Evolutionary conservation across 2,113 vertebrate genomes (phyloP).

Genomic region (Sinocyclocheilus grahami): DNA sequence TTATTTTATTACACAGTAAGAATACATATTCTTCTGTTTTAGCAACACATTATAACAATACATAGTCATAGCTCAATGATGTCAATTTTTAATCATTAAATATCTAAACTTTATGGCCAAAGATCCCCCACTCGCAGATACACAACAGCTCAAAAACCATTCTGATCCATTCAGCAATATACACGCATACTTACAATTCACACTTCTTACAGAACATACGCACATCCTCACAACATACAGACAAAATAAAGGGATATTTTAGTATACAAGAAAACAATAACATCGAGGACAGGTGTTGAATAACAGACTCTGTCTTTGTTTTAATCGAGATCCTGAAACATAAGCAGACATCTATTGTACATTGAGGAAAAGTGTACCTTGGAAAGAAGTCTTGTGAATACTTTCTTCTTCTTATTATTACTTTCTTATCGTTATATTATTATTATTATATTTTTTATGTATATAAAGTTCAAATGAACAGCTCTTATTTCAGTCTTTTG

Average conservation of each 20-base stretch:
- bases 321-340: constrained; percentile 23
- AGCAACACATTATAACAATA: constrained; percentile 76
- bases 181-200: constrained; percentile 39
- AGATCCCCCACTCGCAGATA: constrained; percentile 44
- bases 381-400: background rate
- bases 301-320: constrained; percentile 23
- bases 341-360: constrained; percentile 41
- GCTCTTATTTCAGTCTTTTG: background rate
- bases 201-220: constrained; percentile 10
- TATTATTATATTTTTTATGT: too few species aligned
- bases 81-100: constrained; percentile 70
- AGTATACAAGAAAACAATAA: constrained; percentile 26
- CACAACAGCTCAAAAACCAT: constrained; percentile 59
- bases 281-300: constrained; percentile 12
- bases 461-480: too few species aligned
- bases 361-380: constrained; percentile 35
- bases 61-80: constrained; percentile 69
- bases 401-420: too few species aligned
- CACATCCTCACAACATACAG: constrained; percentile 47
- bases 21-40: constrained; percentile 71
- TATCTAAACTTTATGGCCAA: constrained; percentile 67
- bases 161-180: constrained; percentile 42
- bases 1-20: constrained; percentile 72
- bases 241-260: constrained; percentile 33
- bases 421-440: too few species aligned